phyloP scores from a whole-genome alignment of 2,797 vertebrate genomes.

The Molossus molossus region DNA sequence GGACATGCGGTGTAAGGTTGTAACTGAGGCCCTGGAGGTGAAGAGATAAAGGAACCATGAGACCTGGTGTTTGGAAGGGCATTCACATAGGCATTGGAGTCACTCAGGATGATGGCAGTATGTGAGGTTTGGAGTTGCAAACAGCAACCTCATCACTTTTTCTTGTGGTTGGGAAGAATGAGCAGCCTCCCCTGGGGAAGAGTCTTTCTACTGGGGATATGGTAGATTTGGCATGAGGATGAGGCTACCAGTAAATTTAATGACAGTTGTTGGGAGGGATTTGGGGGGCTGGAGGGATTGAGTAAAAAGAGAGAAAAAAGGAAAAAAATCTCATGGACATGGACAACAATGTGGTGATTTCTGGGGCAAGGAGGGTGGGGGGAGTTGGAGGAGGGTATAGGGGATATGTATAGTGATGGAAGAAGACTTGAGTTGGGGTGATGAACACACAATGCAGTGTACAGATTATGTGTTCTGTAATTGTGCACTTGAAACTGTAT shows the following conservation, averaged over 20 bases:
- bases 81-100: not conserved
- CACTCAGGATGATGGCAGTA: not conserved
- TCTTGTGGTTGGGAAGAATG: not conserved
- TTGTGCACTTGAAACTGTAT: not conserved
- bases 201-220: not conserved
- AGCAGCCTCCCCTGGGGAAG: not conserved
- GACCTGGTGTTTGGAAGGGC: not conserved
- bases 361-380: too few species aligned
- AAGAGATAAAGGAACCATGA: not conserved
- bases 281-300: not conserved
- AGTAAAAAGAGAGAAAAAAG: not conserved
- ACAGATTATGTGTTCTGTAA: not conserved
- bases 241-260: not conserved
- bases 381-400: not conserved
- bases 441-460: not conserved
- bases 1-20: not conserved
- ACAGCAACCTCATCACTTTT: not conserved
- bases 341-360: not conserved
- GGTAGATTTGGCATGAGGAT: not conserved
- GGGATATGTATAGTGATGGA: not conserved
- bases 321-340: not conserved
- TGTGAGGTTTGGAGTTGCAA: not conserved
- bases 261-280: not conserved
- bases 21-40: not conserved
- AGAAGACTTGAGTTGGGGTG: not conserved